Conservation (phyloP, 2,113 vertebrate genomes). For the Brachypteracias leptosomus region DNA sequence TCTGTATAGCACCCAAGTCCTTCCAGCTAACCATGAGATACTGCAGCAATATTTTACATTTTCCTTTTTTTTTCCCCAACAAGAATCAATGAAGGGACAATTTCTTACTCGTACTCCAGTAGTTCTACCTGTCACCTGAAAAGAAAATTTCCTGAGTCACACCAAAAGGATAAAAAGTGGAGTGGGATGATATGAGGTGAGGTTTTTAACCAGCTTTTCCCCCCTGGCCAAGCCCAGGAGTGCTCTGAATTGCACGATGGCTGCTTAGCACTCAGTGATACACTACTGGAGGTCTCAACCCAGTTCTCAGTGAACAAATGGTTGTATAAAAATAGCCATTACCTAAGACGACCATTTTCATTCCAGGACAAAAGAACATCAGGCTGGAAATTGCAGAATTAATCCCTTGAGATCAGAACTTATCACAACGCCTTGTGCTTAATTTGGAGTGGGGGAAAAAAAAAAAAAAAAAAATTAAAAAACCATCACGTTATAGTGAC, state of each 20-base stretch:
- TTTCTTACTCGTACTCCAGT: accelerated
- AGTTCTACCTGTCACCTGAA: not conserved
- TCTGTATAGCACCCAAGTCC: not conserved
- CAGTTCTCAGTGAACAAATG: slow-evolving; percentile 37
- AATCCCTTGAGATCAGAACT: slow-evolving; percentile 12
- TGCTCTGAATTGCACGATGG: not conserved
- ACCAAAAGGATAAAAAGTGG: not conserved
- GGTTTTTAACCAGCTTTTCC: not conserved
- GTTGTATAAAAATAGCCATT: slow-evolving; percentile 57
- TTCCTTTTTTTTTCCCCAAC: accelerated
- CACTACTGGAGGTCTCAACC: slow-evolving; percentile 35
- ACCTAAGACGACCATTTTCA: slow-evolving; percentile 50
- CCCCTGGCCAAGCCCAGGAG: not conserved
- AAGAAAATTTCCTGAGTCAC: not conserved
- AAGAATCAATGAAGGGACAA: not conserved
- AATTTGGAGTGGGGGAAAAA: not conserved
- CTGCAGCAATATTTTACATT: not conserved
- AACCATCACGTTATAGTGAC: not conserved
- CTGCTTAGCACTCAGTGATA: not conserved
- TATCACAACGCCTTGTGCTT: not conserved
- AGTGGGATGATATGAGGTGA: accelerated
- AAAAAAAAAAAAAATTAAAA: not conserved
- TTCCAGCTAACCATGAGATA: not conserved
- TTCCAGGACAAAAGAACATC: slow-evolving; percentile 50
- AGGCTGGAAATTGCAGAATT: slow-evolving; percentile 42